Evolutionary conservation across 2,113 vertebrate genomes (phyloP).

Genomic region (Strix aluco): DNA sequence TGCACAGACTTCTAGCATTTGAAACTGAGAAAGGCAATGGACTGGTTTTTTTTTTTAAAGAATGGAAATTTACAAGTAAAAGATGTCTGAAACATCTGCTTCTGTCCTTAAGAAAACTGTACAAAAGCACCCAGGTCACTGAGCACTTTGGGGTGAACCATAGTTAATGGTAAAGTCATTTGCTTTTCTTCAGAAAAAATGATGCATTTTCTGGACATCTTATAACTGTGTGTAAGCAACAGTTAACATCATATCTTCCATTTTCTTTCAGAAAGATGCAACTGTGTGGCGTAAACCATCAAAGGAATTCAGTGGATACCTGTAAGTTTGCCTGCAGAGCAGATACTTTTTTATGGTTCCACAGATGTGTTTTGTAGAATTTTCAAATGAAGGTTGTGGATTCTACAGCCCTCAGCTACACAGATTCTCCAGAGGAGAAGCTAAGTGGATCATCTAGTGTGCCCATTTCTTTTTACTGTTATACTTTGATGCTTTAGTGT

Average conservation of each 20-base stretch:
- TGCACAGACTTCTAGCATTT: not conserved
- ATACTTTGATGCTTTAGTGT: not conserved
- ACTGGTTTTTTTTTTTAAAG: not conserved
- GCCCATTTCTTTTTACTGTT: not conserved
- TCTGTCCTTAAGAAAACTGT: not conserved
- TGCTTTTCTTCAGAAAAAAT: not conserved
- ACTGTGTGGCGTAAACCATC: constrained; percentile 85
- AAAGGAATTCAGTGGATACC: constrained; percentile 83
- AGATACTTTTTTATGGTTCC: not conserved
- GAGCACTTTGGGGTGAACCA: not conserved
- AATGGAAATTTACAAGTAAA: not conserved
- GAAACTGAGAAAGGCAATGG: not conserved
- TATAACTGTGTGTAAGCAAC: not conserved
- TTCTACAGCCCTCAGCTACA: not conserved
- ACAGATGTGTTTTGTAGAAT: not conserved
- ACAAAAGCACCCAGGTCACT: not conserved
- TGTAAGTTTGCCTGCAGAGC: constrained; percentile 76
- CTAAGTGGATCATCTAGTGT: not conserved
- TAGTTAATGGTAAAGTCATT: not conserved
- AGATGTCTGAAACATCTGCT: not conserved
- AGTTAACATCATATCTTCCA: not conserved
- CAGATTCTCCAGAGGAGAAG: not conserved
- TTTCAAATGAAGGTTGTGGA: not conserved
- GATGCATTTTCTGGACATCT: not conserved
- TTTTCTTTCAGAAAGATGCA: constrained; percentile 80